Conservation (phyloP, 2,113 vertebrate species). For the Mirza zaza region DNA sequence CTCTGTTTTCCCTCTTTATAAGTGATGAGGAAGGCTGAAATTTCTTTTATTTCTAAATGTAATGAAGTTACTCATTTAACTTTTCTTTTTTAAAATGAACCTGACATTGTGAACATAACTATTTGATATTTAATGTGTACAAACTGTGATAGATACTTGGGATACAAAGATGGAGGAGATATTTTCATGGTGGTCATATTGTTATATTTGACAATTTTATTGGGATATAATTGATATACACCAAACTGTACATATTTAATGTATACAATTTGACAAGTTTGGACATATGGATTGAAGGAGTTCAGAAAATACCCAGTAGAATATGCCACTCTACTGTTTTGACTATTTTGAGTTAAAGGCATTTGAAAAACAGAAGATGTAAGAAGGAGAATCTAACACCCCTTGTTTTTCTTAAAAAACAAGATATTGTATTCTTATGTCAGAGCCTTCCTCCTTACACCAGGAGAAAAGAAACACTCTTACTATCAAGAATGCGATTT, state of each 20-base stretch:
- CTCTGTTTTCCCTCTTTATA: neutral
- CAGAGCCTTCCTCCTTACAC: neutral
- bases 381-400: neutral
- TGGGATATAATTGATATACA: neutral
- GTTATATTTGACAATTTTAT: neutral
- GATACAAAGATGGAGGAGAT: neutral
- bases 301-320: neutral
- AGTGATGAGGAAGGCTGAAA: neutral
- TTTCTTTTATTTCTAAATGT: neutral
- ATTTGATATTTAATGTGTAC: neutral
- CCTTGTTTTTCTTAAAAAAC: neutral
- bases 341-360: neutral
- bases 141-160: neutral
- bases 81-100: neutral
- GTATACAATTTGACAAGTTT: neutral
- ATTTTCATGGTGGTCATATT: neutral
- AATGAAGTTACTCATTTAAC: neutral
- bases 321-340: neutral
- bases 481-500: neutral
- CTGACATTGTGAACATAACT: too few relatives aligned
- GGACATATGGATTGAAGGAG: neutral
- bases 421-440: neutral
- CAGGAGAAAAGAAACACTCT: neutral
- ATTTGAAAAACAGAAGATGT: neutral
- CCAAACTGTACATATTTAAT: neutral